Conservation (phyloP, 1,140 invertebrate genomes). For the Nephila pilipes region DNA sequence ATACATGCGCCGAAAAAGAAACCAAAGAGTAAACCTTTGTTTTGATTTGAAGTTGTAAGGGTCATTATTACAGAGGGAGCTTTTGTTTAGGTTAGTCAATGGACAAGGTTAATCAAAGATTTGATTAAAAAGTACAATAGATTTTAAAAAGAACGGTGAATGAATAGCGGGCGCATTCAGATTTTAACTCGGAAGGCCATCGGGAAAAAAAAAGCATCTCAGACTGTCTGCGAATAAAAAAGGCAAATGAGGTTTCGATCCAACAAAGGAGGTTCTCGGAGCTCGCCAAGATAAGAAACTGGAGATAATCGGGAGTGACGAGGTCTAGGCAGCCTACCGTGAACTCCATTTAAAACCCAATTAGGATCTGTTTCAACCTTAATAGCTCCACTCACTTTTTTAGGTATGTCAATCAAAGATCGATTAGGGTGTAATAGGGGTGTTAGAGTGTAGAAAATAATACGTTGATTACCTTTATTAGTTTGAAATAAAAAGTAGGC, state of each 20-base stretch:
- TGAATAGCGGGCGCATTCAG: not conserved
- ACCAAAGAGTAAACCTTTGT: too few relatives aligned
- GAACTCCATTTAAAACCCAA: not conserved
- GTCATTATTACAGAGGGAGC: too few relatives aligned
- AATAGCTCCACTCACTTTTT: not conserved
- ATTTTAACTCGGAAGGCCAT: not conserved
- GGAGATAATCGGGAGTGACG: not conserved
- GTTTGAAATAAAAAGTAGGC: too few relatives aligned
- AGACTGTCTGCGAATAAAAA: not conserved
- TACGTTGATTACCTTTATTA: too few relatives aligned
- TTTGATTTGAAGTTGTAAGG: too few relatives aligned
- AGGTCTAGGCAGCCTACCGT: not conserved
- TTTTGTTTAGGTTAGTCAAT: too few relatives aligned
- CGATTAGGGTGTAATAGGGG: not conserved
- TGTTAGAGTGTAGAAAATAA: not conserved
- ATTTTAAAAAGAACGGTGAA: too few relatives aligned
- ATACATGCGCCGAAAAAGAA: too few relatives aligned
- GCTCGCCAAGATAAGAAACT: not conserved
- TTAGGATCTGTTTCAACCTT: not conserved
- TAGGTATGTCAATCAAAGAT: not conserved
- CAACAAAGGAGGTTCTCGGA: not conserved
- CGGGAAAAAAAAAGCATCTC: not conserved
- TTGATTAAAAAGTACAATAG: too few relatives aligned
- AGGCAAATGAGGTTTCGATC: not conserved
- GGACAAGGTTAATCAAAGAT: too few relatives aligned